These are phyloP conservation scores for Holacanthella duospinosa DNA, from an alignment of 2,888 invertebrate genomes.

Conservation along the genomic window DNA sequence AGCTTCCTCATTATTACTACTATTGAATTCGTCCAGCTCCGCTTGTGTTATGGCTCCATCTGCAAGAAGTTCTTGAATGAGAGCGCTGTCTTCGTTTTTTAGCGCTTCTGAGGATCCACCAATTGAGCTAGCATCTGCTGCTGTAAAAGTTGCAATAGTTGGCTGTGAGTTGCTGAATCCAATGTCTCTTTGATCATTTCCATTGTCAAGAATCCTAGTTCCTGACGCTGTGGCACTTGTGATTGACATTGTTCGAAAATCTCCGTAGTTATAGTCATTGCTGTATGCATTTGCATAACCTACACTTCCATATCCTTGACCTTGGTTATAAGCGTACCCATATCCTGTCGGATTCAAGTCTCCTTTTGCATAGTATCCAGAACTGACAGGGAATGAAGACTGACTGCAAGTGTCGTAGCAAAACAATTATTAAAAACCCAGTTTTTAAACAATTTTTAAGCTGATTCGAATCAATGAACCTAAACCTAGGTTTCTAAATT, in stretches of 20 bases:
- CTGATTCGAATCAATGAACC: too few relatives aligned
- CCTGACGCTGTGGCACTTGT: neutral
- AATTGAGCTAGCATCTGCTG: too few relatives aligned
- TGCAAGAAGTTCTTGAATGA: constrained; percentile 11
- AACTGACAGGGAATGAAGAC: neutral
- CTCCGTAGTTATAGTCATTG: neutral
- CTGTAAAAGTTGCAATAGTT: too few relatives aligned
- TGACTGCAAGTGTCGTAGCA: too few relatives aligned
- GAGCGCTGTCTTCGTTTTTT: neutral
- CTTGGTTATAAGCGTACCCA: constrained; percentile 9
- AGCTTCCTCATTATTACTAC: neutral
- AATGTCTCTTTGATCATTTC: neutral
- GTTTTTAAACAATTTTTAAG: too few relatives aligned
- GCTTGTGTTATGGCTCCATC: constrained; percentile 10
- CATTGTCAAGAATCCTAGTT: neutral
- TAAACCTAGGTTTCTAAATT: too few relatives aligned
- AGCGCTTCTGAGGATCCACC: neutral
- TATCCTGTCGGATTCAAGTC: neutral
- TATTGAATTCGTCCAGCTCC: neutral
- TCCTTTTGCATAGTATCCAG: neutral
- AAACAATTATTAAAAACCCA: too few relatives aligned
- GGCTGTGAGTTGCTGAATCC: neutral
- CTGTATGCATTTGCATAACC: constrained; percentile 3
- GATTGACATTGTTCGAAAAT: neutral
- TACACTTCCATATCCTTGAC: constrained; percentile 9